These are phyloP conservation scores for Pterobdella sp. DNA, from an alignment of 2,888 invertebrate genomes.

Conservation along the genomic window DNA sequence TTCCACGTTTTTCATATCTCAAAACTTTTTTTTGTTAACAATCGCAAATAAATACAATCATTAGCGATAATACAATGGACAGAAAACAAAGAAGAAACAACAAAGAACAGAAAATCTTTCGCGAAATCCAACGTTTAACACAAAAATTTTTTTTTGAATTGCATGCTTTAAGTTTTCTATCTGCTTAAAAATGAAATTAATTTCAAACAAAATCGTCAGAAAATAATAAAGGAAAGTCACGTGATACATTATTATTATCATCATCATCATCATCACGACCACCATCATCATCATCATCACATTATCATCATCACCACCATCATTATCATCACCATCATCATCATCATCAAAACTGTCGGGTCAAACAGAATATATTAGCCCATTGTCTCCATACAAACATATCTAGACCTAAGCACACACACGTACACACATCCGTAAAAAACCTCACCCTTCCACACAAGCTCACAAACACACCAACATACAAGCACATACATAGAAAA, in stretches of 20 bases:
- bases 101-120: no score
- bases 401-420: neutral
- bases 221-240: no score
- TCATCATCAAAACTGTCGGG: neutral
- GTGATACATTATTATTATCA: slow-evolving; percentile 12
- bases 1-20: no score
- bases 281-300: slow-evolving; percentile 18
- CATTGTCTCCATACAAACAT: neutral
- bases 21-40: no score
- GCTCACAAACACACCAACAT: neutral
- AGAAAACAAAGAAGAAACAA: no score
- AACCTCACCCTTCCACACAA: neutral
- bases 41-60: no score
- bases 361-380: slow-evolving; percentile 6
- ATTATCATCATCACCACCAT: slow-evolving; percentile 19
- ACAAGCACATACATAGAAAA: neutral
- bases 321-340: slow-evolving; percentile 22
- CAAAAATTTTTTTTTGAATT: no score
- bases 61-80: no score
- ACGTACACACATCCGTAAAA: neutral
- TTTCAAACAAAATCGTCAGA: no score
- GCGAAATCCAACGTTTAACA: no score
- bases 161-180: no score
- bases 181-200: no score
- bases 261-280: slow-evolving; percentile 22